phyloP scores from a whole-genome alignment of 2,113 vertebrate species.

The Struthidea cinerea region DNA sequence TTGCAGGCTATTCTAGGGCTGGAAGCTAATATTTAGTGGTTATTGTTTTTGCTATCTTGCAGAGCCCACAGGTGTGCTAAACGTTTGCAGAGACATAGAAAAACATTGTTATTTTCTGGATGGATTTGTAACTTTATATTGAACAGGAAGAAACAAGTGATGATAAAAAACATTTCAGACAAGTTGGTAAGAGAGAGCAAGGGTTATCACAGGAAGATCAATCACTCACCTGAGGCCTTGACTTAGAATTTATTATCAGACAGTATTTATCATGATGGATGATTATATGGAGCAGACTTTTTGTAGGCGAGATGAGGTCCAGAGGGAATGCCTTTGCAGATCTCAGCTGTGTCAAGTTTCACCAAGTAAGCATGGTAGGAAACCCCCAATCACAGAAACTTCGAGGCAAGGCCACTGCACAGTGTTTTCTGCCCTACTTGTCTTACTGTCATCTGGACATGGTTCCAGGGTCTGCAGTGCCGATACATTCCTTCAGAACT shows the following conservation, averaged over 20 bases:
- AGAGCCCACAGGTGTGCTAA: background rate
- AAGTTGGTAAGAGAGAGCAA: background rate
- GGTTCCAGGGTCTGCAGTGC: background rate
- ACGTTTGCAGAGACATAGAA: background rate
- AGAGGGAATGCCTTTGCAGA: background rate
- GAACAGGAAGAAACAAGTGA: background rate
- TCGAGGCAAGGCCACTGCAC: background rate
- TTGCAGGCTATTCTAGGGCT: background rate
- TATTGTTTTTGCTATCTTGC: background rate
- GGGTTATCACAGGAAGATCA: background rate
- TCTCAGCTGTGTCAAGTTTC: background rate
- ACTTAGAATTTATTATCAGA: background rate
- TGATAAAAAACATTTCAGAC: background rate
- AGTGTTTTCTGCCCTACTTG: background rate
- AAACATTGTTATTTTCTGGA: background rate
- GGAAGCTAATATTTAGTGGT: background rate
- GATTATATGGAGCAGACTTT: background rate
- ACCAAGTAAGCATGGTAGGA: accelerated
- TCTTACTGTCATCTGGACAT: background rate
- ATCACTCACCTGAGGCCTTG: background rate
- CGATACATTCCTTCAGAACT: background rate
- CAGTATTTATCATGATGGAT: background rate
- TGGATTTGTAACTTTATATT: background rate
- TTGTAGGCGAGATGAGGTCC: background rate
- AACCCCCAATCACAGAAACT: background rate